These are phyloP conservation scores for Fregata magnificens DNA, from an alignment of 2,113 vertebrate genomes.

Conservation along the genomic window DNA sequence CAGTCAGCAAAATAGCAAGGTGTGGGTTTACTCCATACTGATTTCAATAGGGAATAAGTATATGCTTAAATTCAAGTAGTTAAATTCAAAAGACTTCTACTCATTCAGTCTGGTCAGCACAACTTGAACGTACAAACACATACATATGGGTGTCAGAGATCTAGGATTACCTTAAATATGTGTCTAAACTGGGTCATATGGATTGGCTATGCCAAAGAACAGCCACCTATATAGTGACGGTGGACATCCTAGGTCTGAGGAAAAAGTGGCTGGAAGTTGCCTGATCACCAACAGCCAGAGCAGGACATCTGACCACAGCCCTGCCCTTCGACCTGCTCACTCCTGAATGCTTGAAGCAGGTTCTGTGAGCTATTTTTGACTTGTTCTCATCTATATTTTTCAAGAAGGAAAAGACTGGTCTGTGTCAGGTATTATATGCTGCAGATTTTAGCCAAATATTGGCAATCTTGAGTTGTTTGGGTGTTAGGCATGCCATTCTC, in stretches of 20 bases:
- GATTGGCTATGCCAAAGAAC: not conserved
- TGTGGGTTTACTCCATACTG: not conserved
- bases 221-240: not conserved
- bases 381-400: not conserved
- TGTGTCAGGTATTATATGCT: not conserved
- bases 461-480: not conserved
- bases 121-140: not conserved
- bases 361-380: not conserved
- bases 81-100: not conserved
- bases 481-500: not conserved
- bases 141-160: not conserved
- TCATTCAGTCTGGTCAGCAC: not conserved
- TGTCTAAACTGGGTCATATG: not conserved
- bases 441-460: not conserved
- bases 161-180: not conserved
- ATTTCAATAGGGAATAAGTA: not conserved
- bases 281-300: not conserved
- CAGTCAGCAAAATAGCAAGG: not conserved
- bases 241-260: not conserved
- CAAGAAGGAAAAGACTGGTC: not conserved
- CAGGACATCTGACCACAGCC: not conserved
- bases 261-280: not conserved
- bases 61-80: not conserved
- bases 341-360: not conserved
- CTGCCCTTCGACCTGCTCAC: not conserved